These are phyloP conservation scores for Sipha maydis DNA, from an alignment of 2,888 invertebrate genomes.

Conservation along the genomic window DNA sequence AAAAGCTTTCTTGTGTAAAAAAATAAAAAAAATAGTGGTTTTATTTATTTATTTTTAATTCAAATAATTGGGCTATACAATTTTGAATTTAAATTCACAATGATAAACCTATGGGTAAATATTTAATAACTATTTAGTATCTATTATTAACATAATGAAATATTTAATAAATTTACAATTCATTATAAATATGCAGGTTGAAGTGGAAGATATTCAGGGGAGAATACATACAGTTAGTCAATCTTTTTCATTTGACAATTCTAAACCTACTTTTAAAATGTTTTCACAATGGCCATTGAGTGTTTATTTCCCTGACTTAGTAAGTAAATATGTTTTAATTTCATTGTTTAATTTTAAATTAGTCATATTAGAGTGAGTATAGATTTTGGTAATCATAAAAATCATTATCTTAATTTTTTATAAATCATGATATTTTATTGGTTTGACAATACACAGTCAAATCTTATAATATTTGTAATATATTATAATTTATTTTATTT, in stretches of 20 bases:
- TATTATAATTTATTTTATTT: too few species aligned
- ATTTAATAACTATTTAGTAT: too few species aligned
- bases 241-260: slow-evolving; percentile 83
- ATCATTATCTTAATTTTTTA: not conserved
- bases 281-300: slow-evolving; percentile 79
- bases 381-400: not conserved
- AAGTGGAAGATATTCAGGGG: slow-evolving; percentile 72
- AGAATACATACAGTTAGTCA: slow-evolving; percentile 73
- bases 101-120: too few species aligned
- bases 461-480: too few species aligned
- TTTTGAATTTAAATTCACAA: too few species aligned
- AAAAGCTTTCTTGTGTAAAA: too few species aligned
- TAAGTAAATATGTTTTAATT: slow-evolving; percentile 70
- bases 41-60: too few species aligned
- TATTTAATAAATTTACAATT: not conserved
- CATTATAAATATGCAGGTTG: slow-evolving; percentile 68
- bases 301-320: slow-evolving; percentile 78
- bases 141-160: too few species aligned
- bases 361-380: slow-evolving; percentile 21
- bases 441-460: too few species aligned
- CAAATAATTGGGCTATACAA: too few species aligned
- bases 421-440: not conserved
- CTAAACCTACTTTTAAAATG: slow-evolving; percentile 74
- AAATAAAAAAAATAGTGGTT: too few species aligned
- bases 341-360: slow-evolving; percentile 49